A percentile compares a stretch with the other conserved stretches of the same genome.
Conservation (phyloP, 2,888 invertebrate genomes). For the Hecatera dysodea region DNA sequence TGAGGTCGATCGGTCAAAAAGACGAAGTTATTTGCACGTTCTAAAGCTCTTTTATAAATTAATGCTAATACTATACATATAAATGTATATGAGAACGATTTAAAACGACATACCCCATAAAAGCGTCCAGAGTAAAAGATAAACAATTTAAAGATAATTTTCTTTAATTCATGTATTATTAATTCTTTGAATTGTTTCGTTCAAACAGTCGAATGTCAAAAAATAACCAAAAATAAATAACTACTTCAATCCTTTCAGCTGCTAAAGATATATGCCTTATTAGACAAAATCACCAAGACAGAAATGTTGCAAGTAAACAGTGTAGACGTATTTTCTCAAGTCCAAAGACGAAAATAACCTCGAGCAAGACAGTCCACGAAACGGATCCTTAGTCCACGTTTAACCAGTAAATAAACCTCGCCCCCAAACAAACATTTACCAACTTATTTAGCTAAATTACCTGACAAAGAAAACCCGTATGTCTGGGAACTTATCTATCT, state of each 20-base stretch:
- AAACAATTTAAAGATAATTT: too few relatives aligned
- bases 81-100: too few relatives aligned
- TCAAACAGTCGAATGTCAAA: too few relatives aligned
- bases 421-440: constrained; percentile 35
- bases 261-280: background rate
- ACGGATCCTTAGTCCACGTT: constrained; percentile 4
- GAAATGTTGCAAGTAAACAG: background rate
- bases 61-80: too few relatives aligned
- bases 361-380: background rate
- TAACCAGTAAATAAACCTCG: constrained; percentile 33
- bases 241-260: background rate
- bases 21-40: too few relatives aligned
- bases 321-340: background rate
- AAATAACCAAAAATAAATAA: background rate
- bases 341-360: constrained; percentile 2
- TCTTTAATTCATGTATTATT: too few relatives aligned
- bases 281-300: too few relatives aligned
- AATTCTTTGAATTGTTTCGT: too few relatives aligned
- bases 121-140: too few relatives aligned
- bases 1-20: too few relatives aligned
- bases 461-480: constrained; percentile 35
- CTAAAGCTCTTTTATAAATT: too few relatives aligned
- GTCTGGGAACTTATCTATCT: constrained; percentile 14
- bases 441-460: constrained; percentile 37
- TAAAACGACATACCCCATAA: too few relatives aligned